Percentiles rank a stretch among this genome's conserved stretches.
These are phyloP conservation scores for Eidolon helvum DNA, from an alignment of 2,113 vertebrate genomes.

Conservation along the genomic window DNA sequence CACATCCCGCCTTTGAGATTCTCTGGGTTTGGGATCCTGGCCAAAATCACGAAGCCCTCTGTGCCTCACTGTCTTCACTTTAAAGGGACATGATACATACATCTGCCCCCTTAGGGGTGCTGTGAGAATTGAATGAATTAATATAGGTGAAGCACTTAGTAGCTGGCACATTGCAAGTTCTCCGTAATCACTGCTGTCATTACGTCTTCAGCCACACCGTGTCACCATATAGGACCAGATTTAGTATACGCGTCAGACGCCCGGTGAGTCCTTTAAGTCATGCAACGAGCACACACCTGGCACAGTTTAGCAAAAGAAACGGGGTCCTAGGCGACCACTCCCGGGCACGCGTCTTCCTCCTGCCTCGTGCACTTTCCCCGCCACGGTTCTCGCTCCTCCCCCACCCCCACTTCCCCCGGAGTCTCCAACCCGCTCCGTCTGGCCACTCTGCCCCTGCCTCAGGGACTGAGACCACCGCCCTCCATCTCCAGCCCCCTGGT, in stretches of 20 bases:
- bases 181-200: neutral
- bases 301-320: neutral
- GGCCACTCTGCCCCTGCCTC: neutral
- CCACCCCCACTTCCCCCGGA: too few relatives aligned
- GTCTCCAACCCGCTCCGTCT: neutral
- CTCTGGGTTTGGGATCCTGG: neutral
- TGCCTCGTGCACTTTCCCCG: neutral
- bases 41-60: neutral
- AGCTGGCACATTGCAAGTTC: neutral
- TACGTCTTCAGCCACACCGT: neutral
- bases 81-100: neutral
- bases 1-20: neutral
- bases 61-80: neutral
- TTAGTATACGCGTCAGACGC: neutral
- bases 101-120: neutral
- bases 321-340: neutral
- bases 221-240: neutral
- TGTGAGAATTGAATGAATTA: neutral
- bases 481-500: neutral
- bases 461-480: neutral
- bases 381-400: neutral
- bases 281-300: fast-evolving
- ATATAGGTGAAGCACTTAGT: neutral
- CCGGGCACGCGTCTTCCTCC: neutral
- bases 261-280: neutral